A percentile compares a stretch with the other conserved stretches of the same genome.
Evolutionary conservation across 2,797 vertebrate species (phyloP).

Genomic region (Odontamblyopus lacepedii): DNA sequence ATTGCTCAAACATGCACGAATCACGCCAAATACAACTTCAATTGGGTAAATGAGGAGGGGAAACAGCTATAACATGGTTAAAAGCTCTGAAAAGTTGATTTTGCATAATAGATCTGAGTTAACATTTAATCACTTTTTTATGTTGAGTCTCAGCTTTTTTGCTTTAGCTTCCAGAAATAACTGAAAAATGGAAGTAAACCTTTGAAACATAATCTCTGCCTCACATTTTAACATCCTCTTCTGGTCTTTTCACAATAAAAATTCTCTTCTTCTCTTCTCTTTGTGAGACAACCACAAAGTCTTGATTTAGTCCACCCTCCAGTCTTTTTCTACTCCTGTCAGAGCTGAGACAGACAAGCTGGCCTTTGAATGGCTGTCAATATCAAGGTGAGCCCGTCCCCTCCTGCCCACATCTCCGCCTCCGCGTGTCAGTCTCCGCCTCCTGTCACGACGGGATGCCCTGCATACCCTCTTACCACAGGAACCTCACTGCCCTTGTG

Average conservation of each 20-base stretch:
- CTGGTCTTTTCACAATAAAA: neutral
- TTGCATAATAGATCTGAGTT: too few species aligned
- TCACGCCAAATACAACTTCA: too few species aligned
- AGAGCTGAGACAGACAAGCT: slow-evolving; percentile 18
- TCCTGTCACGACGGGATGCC: slow-evolving; percentile 3
- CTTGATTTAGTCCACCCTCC: neutral
- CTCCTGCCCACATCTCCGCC: slow-evolving; percentile 9
- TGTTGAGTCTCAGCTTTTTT: neutral
- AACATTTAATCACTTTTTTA: too few species aligned
- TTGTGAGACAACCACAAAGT: neutral
- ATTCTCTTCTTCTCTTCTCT: neutral
- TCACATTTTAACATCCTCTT: neutral
- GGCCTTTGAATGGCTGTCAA: slow-evolving; percentile 37
- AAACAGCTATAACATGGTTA: too few species aligned
- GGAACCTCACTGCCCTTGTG: neutral
- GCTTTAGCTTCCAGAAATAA: neutral
- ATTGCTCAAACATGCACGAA: too few species aligned
- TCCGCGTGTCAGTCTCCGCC: slow-evolving; percentile 16
- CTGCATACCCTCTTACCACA: neutral
- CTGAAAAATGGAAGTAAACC: neutral
- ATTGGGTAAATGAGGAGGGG: too few species aligned
- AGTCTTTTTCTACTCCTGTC: slow-evolving; percentile 21
- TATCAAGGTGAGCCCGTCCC: slow-evolving; percentile 52
- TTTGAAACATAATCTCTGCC: neutral
- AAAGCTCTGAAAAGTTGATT: too few species aligned